Conservation (phyloP, 2,888 invertebrate species). For the Caenorhabditis imperialis region DNA sequence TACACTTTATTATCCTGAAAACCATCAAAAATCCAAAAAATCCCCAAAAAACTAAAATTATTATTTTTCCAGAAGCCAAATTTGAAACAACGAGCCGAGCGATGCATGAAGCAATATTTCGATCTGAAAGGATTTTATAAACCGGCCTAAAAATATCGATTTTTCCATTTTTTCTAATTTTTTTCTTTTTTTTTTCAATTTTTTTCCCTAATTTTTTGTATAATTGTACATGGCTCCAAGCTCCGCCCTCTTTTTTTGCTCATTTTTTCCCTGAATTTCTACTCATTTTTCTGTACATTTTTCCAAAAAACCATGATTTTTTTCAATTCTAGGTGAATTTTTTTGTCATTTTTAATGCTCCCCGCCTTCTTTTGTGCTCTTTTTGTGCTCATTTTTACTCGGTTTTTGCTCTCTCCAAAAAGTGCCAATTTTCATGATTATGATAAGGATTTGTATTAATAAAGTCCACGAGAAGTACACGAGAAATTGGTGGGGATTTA, state of each 20-base stretch:
- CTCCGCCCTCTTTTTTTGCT: neutral
- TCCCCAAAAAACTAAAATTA: neutral
- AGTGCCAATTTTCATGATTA: too few relatives aligned
- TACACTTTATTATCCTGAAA: too few relatives aligned
- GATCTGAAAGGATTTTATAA: conserved; percentile 50
- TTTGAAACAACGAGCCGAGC: conserved; percentile 26
- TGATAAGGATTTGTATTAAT: too few relatives aligned
- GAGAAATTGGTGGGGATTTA: too few relatives aligned
- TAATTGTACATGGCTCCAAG: conserved; percentile 25
- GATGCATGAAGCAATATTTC: conserved; percentile 23
- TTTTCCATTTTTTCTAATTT: conserved; percentile 8
- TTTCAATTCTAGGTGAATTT: too few relatives aligned
- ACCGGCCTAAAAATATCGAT: conserved; percentile 22
- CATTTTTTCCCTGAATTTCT: neutral
- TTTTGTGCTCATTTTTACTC: conserved; percentile 14
- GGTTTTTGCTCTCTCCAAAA: conserved; percentile 13
- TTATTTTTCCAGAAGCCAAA: conserved; percentile 41
- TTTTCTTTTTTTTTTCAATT: conserved; percentile 7
- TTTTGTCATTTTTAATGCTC: too few relatives aligned
- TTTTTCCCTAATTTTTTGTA: conserved; percentile 7
- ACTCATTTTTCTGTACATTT: neutral
- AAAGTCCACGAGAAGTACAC: too few relatives aligned
- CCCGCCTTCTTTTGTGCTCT: too few relatives aligned
- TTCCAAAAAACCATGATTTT: neutral
- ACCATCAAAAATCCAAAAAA: neutral